Evolutionary conservation across 2,797 vertebrate genomes (phyloP).

Genomic region (Spinus olivaceus): DNA sequence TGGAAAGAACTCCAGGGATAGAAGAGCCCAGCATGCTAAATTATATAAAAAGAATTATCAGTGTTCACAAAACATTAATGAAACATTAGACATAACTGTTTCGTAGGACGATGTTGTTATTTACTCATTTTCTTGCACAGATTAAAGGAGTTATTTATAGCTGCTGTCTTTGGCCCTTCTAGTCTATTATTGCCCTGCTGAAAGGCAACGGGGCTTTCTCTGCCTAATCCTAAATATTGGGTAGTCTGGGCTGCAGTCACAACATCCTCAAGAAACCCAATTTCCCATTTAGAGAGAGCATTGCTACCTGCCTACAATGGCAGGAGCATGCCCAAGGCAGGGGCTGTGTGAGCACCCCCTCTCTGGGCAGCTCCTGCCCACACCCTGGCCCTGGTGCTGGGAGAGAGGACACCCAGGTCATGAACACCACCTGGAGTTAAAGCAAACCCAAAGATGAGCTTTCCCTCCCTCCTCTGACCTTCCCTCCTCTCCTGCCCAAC

Average conservation of each 20-base stretch:
- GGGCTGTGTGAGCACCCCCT: no score
- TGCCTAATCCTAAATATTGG: not conserved
- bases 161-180: not conserved
- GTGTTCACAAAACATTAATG: not conserved
- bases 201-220: not conserved
- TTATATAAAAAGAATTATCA: not conserved
- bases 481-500: not conserved
- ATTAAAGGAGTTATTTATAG: not conserved
- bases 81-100: not conserved
- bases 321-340: no score
- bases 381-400: accelerated
- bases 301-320: accelerated
- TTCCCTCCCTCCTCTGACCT: not conserved
- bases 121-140: conserved; percentile 15
- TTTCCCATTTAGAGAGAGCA: accelerated
- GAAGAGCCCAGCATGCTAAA: not conserved
- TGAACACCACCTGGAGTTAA: accelerated
- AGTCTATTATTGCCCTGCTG: not conserved
- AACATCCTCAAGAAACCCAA: accelerated
- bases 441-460: accelerated
- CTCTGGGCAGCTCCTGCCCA: not conserved
- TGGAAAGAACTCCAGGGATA: conserved; percentile 1
- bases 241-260: not conserved
- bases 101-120: not conserved
- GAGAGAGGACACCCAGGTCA: not conserved